Conservation (phyloP, 2,888 invertebrate species). For the Pollenia labialis region DNA sequence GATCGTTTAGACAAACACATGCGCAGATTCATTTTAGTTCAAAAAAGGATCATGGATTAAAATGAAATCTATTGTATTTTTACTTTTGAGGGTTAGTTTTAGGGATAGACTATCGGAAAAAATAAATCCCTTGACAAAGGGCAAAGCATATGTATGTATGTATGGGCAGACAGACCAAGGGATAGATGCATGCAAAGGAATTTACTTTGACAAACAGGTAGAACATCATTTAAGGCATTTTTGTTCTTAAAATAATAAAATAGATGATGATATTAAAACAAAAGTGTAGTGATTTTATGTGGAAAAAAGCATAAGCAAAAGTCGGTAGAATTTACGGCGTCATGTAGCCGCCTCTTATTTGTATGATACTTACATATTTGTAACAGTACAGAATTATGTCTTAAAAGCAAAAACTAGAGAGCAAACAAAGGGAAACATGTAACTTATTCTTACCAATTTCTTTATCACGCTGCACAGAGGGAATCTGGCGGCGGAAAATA, state of each 20-base stretch:
- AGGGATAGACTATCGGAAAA: slow-evolving; percentile 63
- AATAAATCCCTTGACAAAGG: slow-evolving; percentile 55
- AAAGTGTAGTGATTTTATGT: background rate
- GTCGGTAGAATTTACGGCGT: background rate
- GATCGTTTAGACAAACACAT: background rate
- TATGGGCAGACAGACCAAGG: background rate
- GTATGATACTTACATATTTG: no score
- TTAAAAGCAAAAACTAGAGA: no score
- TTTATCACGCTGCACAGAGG: no score
- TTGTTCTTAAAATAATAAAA: slow-evolving; percentile 33
- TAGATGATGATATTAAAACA: slow-evolving; percentile 7
- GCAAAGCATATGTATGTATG: background rate
- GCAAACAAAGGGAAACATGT: no score
- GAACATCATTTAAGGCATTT: slow-evolving; percentile 24
- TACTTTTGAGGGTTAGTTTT: slow-evolving; percentile 58
- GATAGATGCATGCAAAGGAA: slow-evolving; percentile 4
- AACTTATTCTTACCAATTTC: no score
- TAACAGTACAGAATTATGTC: no score
- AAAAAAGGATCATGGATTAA: slow-evolving; percentile 62
- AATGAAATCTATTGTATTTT: slow-evolving; percentile 39
- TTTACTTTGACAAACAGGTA: slow-evolving; percentile 64
- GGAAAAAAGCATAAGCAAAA: background rate
- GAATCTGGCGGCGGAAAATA: no score
- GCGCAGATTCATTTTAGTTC: background rate
- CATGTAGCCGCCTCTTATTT: background rate